Percentiles rank a stretch among this genome's conserved stretches.
Conservation (phyloP, 2,113 vertebrate species). For the Anhinga anhinga region DNA sequence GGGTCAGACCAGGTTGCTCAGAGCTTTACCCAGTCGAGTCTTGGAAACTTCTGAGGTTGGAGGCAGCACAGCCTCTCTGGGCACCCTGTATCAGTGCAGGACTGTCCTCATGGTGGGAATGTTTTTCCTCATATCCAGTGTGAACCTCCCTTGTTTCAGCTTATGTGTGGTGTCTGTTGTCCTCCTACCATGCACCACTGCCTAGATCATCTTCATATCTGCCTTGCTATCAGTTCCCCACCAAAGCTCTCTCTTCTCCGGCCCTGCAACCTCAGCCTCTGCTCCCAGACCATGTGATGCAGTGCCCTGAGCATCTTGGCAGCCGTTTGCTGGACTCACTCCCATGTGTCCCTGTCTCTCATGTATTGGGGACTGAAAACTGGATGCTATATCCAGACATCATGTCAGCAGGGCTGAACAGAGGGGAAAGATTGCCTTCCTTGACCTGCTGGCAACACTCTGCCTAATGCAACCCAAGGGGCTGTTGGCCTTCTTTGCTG, state of each 20-base stretch:
- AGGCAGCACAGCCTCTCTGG: not conserved
- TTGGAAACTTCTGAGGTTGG: not conserved
- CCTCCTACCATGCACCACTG: not conserved
- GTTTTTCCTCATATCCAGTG: not conserved
- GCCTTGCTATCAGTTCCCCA: not conserved
- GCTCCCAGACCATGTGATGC: not conserved
- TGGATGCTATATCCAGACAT: not conserved
- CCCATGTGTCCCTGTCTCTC: not conserved
- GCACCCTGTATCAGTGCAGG: not conserved
- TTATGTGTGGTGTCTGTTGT: not conserved
- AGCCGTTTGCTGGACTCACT: not conserved
- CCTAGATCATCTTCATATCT: not conserved
- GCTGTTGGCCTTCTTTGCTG: not conserved
- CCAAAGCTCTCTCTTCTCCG: not conserved
- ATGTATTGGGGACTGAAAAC: not conserved
- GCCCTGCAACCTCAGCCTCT: not conserved
- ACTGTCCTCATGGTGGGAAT: not conserved
- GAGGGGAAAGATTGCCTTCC: not conserved
- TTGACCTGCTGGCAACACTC: rapidly evolving
- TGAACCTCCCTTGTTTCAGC: not conserved
- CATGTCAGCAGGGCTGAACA: not conserved
- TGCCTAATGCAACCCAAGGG: not conserved
- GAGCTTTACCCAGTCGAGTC: not conserved
- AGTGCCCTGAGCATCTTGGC: not conserved
- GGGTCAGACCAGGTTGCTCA: not conserved